Percentiles rank a stretch among this genome's conserved stretches.
Conservation (phyloP, 2,888 invertebrate genomes). For the Cinara cedri region DNA sequence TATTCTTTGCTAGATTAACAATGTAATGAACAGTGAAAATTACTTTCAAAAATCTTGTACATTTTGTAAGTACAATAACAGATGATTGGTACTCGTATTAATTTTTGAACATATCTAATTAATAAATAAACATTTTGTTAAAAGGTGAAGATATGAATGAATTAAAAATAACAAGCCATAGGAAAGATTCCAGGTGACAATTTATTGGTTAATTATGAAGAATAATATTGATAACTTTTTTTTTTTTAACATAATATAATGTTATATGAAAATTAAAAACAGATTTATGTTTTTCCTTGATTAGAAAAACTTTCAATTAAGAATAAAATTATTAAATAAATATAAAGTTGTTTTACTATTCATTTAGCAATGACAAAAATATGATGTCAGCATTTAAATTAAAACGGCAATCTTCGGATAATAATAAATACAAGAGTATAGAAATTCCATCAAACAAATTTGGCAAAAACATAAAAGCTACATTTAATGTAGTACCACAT, state of each 20-base stretch:
- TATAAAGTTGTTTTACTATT: neutral
- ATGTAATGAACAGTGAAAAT: neutral
- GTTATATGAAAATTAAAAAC: too few relatives aligned
- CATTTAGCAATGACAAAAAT: neutral
- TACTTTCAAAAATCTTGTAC: neutral
- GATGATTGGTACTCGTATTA: neutral
- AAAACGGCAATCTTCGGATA: neutral
- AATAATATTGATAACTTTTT: neutral
- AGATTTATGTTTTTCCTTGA: too few relatives aligned
- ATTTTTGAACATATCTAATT: neutral
- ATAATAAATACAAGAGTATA: neutral
- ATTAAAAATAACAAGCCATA: neutral
- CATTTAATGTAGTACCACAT: constrained; percentile 6
- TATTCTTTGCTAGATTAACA: constrained; percentile 3
- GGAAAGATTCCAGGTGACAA: constrained; percentile 7
- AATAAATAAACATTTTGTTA: neutral
- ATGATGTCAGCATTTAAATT: neutral
- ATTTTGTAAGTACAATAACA: neutral
- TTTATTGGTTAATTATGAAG: too few relatives aligned
- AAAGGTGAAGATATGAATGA: neutral
- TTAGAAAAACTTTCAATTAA: too few relatives aligned
- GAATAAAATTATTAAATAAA: too few relatives aligned
- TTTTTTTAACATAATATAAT: neutral
- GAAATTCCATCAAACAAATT: neutral
- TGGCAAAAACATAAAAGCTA: constrained; percentile 31